A percentile compares a stretch with the other conserved stretches of the same genome.
These are phyloP conservation scores for Amyelois transitella DNA, from an alignment of 1,140 invertebrate genomes.

Conservation along the genomic window DNA sequence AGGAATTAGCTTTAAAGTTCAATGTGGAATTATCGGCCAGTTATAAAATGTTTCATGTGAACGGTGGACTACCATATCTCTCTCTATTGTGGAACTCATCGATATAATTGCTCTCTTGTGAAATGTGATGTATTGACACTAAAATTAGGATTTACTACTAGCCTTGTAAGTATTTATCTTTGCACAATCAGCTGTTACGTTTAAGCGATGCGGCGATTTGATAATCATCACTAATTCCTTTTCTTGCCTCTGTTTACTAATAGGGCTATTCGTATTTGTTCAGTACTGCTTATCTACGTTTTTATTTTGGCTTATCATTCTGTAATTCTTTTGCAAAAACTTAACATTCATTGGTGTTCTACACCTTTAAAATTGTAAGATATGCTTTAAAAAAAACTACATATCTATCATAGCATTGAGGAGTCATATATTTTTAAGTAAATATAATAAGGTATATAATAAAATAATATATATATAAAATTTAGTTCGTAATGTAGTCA, in stretches of 20 bases:
- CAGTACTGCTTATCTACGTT: too few relatives aligned
- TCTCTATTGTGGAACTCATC: slow-evolving; percentile 39
- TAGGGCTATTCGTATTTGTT: too few relatives aligned
- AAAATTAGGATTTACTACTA: slow-evolving; percentile 33
- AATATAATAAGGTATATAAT: too few relatives aligned
- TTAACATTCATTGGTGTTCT: too few relatives aligned
- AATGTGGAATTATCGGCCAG: background rate
- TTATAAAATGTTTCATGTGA: slow-evolving; percentile 30
- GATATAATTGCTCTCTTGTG: slow-evolving; percentile 34
- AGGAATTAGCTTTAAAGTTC: background rate
- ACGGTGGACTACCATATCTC: slow-evolving; percentile 53
- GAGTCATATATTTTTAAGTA: too few relatives aligned
- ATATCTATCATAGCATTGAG: too few relatives aligned
- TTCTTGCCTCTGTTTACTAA: background rate
- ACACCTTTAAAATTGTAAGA: too few relatives aligned
- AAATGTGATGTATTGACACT: slow-evolving; percentile 50
- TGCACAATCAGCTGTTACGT: slow-evolving; percentile 1
- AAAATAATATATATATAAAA: too few relatives aligned
- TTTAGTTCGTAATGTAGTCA: too few relatives aligned
- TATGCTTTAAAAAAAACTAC: too few relatives aligned
- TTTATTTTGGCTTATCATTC: too few relatives aligned
- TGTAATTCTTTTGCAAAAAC: too few relatives aligned
- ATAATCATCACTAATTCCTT: background rate
- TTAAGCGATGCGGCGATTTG: background rate
- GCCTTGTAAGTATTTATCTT: slow-evolving; percentile 8